Conservation (phyloP, 2,888 invertebrate genomes). For the Suillia variegata region DNA sequence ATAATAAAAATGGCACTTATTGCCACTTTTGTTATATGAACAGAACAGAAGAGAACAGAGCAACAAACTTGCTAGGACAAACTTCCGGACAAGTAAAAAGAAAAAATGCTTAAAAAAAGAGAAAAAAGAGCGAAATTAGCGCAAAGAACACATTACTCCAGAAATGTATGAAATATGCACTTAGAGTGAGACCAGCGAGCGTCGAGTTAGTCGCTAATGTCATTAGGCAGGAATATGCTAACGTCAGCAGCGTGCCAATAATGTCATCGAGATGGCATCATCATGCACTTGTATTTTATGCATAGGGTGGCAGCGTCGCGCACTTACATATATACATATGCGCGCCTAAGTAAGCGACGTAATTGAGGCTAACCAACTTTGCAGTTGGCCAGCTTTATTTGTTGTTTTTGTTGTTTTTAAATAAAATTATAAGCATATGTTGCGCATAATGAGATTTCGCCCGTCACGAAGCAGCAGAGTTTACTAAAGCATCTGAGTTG, state of each 20-base stretch:
- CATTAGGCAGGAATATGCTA: constrained; percentile 31
- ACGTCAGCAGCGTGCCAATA: background rate
- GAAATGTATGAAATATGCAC: constrained; percentile 38
- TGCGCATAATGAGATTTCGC: too few relatives aligned
- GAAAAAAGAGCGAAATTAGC: background rate
- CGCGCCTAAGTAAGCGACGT: too few relatives aligned
- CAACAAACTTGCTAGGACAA: constrained; percentile 28
- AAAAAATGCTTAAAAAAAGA: constrained; percentile 24
- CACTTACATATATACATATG: too few relatives aligned
- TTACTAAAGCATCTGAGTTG: too few relatives aligned
- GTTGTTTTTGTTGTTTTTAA: too few relatives aligned
- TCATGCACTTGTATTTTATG: background rate
- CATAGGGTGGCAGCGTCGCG: background rate
- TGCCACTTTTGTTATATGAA: constrained; percentile 8
- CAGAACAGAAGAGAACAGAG: constrained; percentile 16
- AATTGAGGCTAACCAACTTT: background rate
- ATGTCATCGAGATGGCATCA: background rate
- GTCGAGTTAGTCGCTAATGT: constrained; percentile 40
- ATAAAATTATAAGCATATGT: too few relatives aligned
- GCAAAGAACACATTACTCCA: background rate
- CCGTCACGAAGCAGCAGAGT: too few relatives aligned
- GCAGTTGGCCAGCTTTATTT: background rate
- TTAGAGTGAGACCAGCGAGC: too few relatives aligned
- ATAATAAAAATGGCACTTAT: constrained; percentile 44
- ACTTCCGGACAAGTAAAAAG: constrained; percentile 16